Evolutionary conservation across 2,113 vertebrate species (phyloP).

Genomic region (Ciconia maguari): DNA sequence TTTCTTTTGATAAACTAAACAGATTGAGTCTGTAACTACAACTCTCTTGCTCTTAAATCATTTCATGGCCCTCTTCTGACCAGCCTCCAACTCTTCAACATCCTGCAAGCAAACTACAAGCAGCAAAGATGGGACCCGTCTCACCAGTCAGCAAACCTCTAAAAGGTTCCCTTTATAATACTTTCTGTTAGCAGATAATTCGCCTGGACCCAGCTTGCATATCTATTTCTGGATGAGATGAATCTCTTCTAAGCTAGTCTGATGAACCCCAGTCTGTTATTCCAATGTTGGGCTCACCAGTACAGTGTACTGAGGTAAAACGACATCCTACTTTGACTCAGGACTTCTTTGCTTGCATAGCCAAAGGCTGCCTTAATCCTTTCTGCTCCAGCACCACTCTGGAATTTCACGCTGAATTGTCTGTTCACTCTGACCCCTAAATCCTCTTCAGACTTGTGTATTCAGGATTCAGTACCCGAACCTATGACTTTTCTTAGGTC

Average conservation of each 20-base stretch:
- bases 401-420: not conserved
- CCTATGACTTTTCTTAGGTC: not conserved
- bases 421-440: not conserved
- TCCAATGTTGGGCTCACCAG: not conserved
- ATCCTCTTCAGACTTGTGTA: not conserved
- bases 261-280: not conserved
- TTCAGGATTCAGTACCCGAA: not conserved
- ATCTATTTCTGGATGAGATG: not conserved
- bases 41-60: not conserved
- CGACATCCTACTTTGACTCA: not conserved
- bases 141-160: not conserved
- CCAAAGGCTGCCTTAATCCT: not conserved
- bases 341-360: not conserved
- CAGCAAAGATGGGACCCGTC: not conserved
- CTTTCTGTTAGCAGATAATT: not conserved
- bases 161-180: not conserved
- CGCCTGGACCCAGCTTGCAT: not conserved
- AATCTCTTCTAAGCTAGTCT: not conserved
- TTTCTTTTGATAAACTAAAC: not conserved
- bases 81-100: not conserved
- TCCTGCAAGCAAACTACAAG: not conserved
- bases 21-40: not conserved
- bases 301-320: not conserved
- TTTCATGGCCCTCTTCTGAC: not conserved
- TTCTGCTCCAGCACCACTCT: not conserved